A percentile compares a stretch with the other conserved stretches of the same genome.
Evolutionary conservation across 2,888 invertebrate species (phyloP).

Genomic region (Stenurella melanura): DNA sequence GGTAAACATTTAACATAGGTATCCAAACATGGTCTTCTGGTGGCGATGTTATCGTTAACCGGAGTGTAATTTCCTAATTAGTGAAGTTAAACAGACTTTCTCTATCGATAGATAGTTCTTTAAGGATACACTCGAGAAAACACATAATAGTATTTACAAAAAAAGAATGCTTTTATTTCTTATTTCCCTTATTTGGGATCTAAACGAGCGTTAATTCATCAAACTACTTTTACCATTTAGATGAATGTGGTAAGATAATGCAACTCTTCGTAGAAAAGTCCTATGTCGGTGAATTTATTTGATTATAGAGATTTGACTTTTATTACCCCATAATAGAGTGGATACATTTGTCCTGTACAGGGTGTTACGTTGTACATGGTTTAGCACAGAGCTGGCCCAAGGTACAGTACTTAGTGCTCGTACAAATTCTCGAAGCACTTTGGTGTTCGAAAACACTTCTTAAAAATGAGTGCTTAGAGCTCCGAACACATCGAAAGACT

Average conservation of each 20-base stretch:
- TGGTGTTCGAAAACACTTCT: too few species aligned
- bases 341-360: too few species aligned
- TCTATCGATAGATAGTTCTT: slow-evolving; percentile 37
- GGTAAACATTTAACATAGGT: slow-evolving; percentile 6
- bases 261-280: not conserved
- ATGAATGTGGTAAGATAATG: slow-evolving; percentile 3
- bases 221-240: slow-evolving; percentile 1
- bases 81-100: slow-evolving; percentile 44
- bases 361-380: too few species aligned
- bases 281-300: not conserved
- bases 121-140: slow-evolving; percentile 25
- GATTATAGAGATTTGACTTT: not conserved
- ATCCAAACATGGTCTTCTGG: slow-evolving; percentile 6
- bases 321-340: not conserved
- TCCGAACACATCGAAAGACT: too few species aligned
- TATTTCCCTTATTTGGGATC: slow-evolving; percentile 3
- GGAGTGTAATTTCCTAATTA: slow-evolving; percentile 44
- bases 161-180: slow-evolving; percentile 9
- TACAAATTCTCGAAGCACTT: too few species aligned
- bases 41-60: slow-evolving; percentile 40
- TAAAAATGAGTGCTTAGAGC: too few species aligned
- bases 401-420: too few species aligned
- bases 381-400: too few species aligned
- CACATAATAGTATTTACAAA: not conserved
- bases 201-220: not conserved